Conservation (phyloP, 2,797 vertebrate species). For the Hyperoplus immaculatus region DNA sequence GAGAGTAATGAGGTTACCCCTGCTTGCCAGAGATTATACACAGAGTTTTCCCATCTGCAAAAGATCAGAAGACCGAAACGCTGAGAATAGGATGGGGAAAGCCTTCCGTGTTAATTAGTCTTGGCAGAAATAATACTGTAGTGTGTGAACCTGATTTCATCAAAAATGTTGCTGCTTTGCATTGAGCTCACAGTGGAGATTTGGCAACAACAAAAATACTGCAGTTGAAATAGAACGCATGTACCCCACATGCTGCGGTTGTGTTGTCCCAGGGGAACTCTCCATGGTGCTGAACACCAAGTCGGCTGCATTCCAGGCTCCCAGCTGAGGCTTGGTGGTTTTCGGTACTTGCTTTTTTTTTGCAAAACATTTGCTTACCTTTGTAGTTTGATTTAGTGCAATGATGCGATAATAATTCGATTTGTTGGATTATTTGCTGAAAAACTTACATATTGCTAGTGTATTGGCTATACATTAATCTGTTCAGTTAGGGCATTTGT, state of each 20-base stretch:
- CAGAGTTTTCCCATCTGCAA: constrained; percentile 66
- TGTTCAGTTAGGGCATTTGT: not conserved
- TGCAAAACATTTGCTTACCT: not conserved
- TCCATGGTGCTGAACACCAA: constrained; percentile 70
- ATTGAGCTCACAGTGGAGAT: constrained; percentile 29
- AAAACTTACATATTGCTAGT: not conserved
- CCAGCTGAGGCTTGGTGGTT: constrained; percentile 28
- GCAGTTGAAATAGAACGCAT: constrained; percentile 4
- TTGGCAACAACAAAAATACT: constrained; percentile 35
- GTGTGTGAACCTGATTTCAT: constrained; percentile 52
- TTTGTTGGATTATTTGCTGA: too few relatives aligned
- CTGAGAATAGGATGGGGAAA: constrained; percentile 66
- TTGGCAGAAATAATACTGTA: constrained; percentile 47
- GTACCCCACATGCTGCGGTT: constrained; percentile 13
- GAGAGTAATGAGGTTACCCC: constrained; percentile 74
- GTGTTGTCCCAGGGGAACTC: constrained; percentile 49
- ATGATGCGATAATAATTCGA: not conserved
- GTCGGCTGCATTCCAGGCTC: constrained; percentile 9
- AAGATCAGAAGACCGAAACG: constrained; percentile 70
- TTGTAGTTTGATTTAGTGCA: not conserved
- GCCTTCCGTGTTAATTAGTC: constrained; percentile 73
- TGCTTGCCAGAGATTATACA: constrained; percentile 68
- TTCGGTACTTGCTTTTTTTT: not conserved
- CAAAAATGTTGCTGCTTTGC: constrained; percentile 33
- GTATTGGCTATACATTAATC: not conserved